Evolutionary conservation across 2,888 invertebrate genomes (phyloP).

Genomic region (Ferrisia virgata): DNA sequence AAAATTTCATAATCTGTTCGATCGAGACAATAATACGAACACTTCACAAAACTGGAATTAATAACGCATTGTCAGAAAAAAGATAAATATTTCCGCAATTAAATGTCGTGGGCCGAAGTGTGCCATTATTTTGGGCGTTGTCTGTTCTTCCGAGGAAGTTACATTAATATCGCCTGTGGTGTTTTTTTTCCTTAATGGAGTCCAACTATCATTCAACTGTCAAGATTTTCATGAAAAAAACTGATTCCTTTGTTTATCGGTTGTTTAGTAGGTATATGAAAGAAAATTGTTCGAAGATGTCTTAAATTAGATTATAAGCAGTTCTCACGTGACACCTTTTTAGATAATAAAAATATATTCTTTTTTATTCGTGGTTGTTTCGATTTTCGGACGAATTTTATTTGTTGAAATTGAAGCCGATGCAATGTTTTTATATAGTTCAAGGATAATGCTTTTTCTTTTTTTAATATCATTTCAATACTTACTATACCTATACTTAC

Average conservation of each 20-base stretch:
- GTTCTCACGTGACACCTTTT: conserved; percentile 35
- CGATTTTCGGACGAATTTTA: neutral
- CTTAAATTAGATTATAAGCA: conserved; percentile 28
- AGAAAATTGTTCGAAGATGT: conserved; percentile 10
- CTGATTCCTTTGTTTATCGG: conserved; percentile 19
- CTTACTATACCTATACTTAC: neutral
- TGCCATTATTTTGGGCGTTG: conserved; percentile 45
- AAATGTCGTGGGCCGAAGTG: conserved; percentile 26
- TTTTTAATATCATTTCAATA: conserved; percentile 7
- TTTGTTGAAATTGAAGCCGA: neutral
- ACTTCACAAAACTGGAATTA: conserved; percentile 22
- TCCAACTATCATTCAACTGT: conserved; percentile 42
- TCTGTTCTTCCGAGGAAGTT: conserved; percentile 32
- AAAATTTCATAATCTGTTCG: neutral
- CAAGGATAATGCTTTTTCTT: neutral
- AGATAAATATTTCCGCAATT: conserved; percentile 37
- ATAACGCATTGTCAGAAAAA: conserved; percentile 16
- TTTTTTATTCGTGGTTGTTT: neutral
- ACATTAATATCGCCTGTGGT: conserved; percentile 34
- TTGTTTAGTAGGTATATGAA: neutral
- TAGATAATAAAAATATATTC: neutral
- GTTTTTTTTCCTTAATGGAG: conserved; percentile 37
- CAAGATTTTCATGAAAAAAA: conserved; percentile 6
- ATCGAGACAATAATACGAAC: conserved; percentile 14
- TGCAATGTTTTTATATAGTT: neutral